These are phyloP conservation scores for Chaenogobius annularis DNA, from an alignment of 2,113 vertebrate genomes.

Conservation along the genomic window DNA sequence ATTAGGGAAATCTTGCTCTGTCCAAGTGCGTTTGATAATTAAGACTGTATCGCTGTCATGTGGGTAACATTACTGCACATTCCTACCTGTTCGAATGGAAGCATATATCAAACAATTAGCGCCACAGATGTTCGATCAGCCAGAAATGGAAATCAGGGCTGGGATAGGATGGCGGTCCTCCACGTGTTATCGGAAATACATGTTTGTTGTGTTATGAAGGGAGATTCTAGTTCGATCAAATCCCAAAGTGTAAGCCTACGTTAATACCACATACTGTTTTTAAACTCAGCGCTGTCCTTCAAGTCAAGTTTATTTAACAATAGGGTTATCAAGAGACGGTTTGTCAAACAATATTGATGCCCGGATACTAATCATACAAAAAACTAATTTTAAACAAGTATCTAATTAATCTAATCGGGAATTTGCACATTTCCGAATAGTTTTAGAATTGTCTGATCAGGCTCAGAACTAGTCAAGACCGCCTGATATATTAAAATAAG, in stretches of 20 bases:
- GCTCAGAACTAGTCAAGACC: too few relatives aligned
- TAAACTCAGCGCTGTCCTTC: neutral
- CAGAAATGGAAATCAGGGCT: conserved; percentile 10
- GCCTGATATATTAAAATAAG: too few relatives aligned
- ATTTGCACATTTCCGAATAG: too few relatives aligned
- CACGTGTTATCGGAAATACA: conserved; percentile 8
- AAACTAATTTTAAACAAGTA: too few relatives aligned
- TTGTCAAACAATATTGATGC: too few relatives aligned
- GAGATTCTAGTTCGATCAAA: neutral
- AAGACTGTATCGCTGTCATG: conserved; percentile 26
- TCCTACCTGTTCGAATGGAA: conserved; percentile 32
- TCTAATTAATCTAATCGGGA: too few relatives aligned
- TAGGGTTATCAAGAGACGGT: too few relatives aligned
- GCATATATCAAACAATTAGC: conserved; percentile 35
- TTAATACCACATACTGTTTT: neutral
- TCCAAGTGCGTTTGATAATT: conserved; percentile 58
- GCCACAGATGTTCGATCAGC: conserved; percentile 32
- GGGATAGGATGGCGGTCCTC: conserved; percentile 18
- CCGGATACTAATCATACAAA: too few relatives aligned
- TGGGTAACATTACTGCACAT: conserved; percentile 4
- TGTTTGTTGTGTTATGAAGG: neutral
- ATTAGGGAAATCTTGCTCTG: conserved; percentile 37
- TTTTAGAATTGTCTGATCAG: too few relatives aligned
- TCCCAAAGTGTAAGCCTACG: neutral
- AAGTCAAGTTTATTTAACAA: too few relatives aligned